Conservation (phyloP, 2,888 invertebrate species). For the Acanthoscelides obtectus region DNA sequence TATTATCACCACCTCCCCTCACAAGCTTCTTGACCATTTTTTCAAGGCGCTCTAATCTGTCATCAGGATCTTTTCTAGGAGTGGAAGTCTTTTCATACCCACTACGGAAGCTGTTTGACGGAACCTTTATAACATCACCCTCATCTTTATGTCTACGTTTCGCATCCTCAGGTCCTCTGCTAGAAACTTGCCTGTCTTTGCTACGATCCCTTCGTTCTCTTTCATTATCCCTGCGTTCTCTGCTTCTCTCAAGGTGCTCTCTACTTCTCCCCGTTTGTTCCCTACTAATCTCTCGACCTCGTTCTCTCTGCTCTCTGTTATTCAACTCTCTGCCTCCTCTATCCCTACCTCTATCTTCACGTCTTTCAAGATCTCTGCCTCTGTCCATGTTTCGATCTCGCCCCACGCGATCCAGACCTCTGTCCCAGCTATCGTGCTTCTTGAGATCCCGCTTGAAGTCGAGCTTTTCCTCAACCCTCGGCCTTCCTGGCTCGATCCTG, state of each 20-base stretch:
- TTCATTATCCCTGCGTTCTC: too few species aligned
- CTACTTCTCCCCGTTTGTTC: too few species aligned
- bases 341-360: not conserved
- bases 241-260: too few species aligned
- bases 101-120: conserved; percentile 7
- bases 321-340: not conserved
- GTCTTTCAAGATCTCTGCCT: not conserved
- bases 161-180: conserved; percentile 13
- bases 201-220: conserved; percentile 10
- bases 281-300: not conserved
- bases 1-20: conserved; percentile 1
- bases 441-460: conserved; percentile 2
- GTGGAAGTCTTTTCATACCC: conserved; percentile 18
- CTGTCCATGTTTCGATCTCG: not conserved
- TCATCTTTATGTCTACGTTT: not conserved
- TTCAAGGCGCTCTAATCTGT: conserved; percentile 31
- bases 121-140: not conserved
- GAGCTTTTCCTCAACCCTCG: conserved; percentile 2
- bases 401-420: conserved; percentile 2
- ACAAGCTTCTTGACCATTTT: conserved; percentile 31
- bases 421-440: conserved; percentile 3
- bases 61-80: conserved; percentile 7
- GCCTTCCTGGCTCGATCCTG: not conserved
- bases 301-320: not conserved
- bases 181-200: conserved; percentile 9